Conservation (phyloP, 2,113 vertebrate genomes). For the Colossoma macropomum region DNA sequence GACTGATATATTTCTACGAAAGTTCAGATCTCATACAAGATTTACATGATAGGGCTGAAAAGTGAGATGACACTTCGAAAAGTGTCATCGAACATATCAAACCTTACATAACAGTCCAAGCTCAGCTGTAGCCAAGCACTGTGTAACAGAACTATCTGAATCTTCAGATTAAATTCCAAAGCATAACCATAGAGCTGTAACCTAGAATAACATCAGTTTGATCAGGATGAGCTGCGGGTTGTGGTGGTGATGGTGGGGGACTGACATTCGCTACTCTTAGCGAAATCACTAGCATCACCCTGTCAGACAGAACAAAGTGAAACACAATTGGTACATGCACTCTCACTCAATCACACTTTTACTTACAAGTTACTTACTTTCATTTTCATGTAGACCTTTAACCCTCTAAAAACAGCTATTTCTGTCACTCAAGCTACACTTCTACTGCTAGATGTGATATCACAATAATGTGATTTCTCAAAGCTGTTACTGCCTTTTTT, state of each 20-base stretch:
- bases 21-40: neutral
- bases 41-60: neutral
- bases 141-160: neutral
- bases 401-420: too few species aligned
- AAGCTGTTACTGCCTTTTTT: too few species aligned
- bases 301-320: too few species aligned
- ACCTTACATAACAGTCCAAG: neutral
- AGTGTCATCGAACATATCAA: neutral
- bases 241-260: neutral
- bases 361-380: too few species aligned
- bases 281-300: neutral
- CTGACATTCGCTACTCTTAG: constrained; percentile 8
- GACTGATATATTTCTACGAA: neutral
- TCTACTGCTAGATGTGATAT: too few species aligned
- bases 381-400: too few species aligned
- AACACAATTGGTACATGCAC: too few species aligned
- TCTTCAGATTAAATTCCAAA: constrained; percentile 6
- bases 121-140: neutral
- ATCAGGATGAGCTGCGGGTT: neutral
- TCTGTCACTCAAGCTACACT: too few species aligned
- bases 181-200: neutral
- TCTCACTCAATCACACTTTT: too few species aligned
- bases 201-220: constrained; percentile 4
- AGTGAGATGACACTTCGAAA: neutral
- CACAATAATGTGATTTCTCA: too few species aligned